These are phyloP conservation scores for Hemicrepidius hirtus DNA, from an alignment of 2,888 invertebrate species.

Conservation along the genomic window DNA sequence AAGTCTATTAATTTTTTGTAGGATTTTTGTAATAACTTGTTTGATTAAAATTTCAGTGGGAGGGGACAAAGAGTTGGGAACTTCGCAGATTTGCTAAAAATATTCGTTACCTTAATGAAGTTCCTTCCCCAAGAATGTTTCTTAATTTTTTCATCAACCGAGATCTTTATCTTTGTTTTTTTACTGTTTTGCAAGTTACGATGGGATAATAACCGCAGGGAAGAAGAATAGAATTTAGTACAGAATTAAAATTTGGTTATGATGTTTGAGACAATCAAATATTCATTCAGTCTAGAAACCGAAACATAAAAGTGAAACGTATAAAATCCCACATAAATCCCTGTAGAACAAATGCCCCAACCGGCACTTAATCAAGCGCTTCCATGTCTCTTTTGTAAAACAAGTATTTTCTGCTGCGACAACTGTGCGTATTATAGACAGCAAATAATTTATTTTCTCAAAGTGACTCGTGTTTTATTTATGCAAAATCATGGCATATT, in stretches of 20 bases:
- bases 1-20: slow-evolving; percentile 45
- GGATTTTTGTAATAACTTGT: slow-evolving; percentile 40
- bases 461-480: slow-evolving; percentile 27
- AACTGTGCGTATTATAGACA: slow-evolving; percentile 26
- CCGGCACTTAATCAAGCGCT: slow-evolving; percentile 17
- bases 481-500: slow-evolving; percentile 40
- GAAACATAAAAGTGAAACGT: too few species aligned
- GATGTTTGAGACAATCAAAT: too few species aligned
- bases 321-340: slow-evolving; percentile 14
- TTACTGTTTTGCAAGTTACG: too few species aligned
- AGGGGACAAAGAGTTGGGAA: slow-evolving; percentile 16
- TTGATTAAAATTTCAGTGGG: slow-evolving; percentile 40
- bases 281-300: too few species aligned
- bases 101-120: background rate
- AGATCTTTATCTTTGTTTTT: too few species aligned
- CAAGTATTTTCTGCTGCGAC: slow-evolving; percentile 28
- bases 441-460: slow-evolving; percentile 17
- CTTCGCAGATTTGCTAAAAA: slow-evolving; percentile 22
- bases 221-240: too few species aligned
- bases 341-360: slow-evolving; percentile 6
- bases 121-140: slow-evolving; percentile 3
- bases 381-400: slow-evolving; percentile 28
- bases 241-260: too few species aligned
- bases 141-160: background rate
- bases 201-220: too few species aligned